A percentile compares a stretch with the other conserved stretches of the same genome.
Conservation (phyloP, 2,888 invertebrate genomes). For the Hofmannophila pseudospretella region DNA sequence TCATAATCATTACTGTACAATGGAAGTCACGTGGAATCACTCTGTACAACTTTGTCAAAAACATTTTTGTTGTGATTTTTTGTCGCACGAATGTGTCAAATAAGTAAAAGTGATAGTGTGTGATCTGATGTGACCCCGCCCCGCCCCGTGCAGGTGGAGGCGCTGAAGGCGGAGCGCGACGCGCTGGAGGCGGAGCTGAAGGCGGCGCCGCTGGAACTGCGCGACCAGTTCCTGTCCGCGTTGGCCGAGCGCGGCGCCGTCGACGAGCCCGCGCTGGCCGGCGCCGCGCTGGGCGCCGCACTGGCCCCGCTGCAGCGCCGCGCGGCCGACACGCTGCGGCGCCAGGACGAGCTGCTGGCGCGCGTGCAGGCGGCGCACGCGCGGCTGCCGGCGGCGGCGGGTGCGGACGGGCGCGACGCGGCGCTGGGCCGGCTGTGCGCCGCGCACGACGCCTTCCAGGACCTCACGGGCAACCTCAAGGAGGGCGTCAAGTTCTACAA, state of each 20-base stretch:
- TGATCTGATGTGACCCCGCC: too few species aligned
- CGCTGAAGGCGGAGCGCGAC: constrained; percentile 92
- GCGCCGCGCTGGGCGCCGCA: constrained; percentile 88
- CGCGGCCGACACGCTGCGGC: constrained; percentile 79
- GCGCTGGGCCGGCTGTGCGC: constrained; percentile 91
- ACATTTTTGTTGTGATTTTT: too few species aligned
- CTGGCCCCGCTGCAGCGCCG: constrained; percentile 85
- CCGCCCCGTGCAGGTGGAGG: constrained; percentile 88
- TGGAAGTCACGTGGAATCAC: too few species aligned
- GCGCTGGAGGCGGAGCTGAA: constrained; percentile 85
- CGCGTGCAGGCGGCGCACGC: constrained; percentile 64
- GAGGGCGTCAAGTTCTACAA: constrained; percentile 98
- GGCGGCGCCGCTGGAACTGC: constrained; percentile 82
- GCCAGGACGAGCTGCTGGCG: constrained; percentile 78
- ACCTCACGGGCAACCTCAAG: constrained; percentile 92
- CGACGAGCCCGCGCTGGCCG: constrained; percentile 87
- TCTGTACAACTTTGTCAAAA: too few species aligned
- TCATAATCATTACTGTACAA: too few species aligned
- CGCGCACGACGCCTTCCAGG: constrained; percentile 95
- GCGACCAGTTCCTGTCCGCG: constrained; percentile 86
- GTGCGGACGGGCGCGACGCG: constrained; percentile 84
- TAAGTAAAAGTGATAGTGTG: too few species aligned
- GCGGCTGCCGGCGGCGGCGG: constrained; percentile 79
- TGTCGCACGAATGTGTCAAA: too few species aligned
- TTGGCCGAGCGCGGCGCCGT: constrained; percentile 92